Evolutionary conservation across 2,797 vertebrate species (phyloP).

Genomic region (Gymnoscopelus microlampas): DNA sequence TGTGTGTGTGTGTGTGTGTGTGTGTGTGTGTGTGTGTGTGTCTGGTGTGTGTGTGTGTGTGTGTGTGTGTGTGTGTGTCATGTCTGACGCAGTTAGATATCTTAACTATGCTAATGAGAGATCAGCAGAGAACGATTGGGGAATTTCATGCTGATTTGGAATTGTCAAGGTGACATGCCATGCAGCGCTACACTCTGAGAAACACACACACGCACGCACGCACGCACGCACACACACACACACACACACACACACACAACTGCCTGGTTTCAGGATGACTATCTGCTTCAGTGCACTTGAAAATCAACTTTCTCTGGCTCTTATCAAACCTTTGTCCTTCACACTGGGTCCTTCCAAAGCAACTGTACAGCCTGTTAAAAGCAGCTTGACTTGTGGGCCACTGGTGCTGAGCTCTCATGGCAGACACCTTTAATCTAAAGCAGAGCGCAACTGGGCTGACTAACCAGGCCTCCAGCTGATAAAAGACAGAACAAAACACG

Average conservation of each 20-base stretch:
- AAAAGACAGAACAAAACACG: conserved; percentile 81
- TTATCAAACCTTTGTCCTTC: conserved; percentile 77
- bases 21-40: conserved; percentile 29
- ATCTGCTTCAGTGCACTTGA: conserved; percentile 63
- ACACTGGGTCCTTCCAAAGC: conserved; percentile 41
- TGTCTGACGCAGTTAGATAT: conserved; percentile 83
- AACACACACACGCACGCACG: conserved; percentile 21
- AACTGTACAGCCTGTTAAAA: conserved; percentile 66
- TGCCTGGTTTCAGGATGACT: conserved; percentile 52
- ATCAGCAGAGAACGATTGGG: conserved; percentile 79
- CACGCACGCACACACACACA: conserved; percentile 21
- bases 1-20: conserved; percentile 29
- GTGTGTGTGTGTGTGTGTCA: conserved; percentile 35
- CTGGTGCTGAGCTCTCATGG: conserved; percentile 68
- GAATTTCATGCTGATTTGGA: conserved; percentile 80
- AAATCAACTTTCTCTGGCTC: conserved; percentile 66
- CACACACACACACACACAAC: conserved; percentile 29
- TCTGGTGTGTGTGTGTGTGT: conserved; percentile 32
- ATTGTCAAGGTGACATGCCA: conserved; percentile 77
- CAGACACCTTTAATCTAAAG: conserved; percentile 82
- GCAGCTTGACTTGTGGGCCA: conserved; percentile 70
- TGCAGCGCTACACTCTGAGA: conserved; percentile 54
- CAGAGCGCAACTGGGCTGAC: conserved; percentile 75
- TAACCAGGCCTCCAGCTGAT: conserved; percentile 81
- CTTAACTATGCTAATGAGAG: conserved; percentile 83